phyloP scores from a whole-genome alignment of 2,888 invertebrate species.

The Sarcophaga carnaria region DNA sequence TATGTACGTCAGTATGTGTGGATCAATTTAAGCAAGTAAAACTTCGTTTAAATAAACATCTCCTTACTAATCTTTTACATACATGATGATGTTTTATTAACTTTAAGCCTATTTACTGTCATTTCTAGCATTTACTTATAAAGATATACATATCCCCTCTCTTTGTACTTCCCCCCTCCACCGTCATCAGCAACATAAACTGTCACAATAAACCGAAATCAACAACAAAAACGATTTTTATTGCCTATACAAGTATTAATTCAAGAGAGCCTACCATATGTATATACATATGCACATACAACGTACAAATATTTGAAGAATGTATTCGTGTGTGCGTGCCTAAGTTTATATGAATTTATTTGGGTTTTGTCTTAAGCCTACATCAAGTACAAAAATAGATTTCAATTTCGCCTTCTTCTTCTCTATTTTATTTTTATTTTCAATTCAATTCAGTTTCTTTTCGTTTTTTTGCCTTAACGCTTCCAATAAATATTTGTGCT shows the following conservation, averaged over 20 bases:
- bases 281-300: background rate
- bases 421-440: background rate
- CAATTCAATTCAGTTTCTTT: slow-evolving; percentile 2
- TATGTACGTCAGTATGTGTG: too few relatives aligned
- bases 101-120: slow-evolving; percentile 44
- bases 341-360: slow-evolving; percentile 3
- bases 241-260: background rate
- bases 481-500: slow-evolving; percentile 52
- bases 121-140: slow-evolving; percentile 4
- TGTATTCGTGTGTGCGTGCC: too few relatives aligned
- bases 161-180: background rate
- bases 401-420: background rate
- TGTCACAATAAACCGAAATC: background rate
- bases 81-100: slow-evolving; percentile 48
- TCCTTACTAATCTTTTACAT: slow-evolving; percentile 31
- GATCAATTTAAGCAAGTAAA: slow-evolving; percentile 12
- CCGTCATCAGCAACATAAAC: background rate
- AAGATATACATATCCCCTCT: too few relatives aligned
- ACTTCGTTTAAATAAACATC: slow-evolving; percentile 30
- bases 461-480: background rate
- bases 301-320: background rate
- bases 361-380: background rate
- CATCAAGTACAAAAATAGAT: background rate
- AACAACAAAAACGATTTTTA: background rate
- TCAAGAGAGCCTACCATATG: background rate